Evolutionary conservation across 2,113 vertebrate genomes (phyloP), one percentile per base, ranked within the genome.

Genomic region (Nyctereutes procyonoides): DNA sequence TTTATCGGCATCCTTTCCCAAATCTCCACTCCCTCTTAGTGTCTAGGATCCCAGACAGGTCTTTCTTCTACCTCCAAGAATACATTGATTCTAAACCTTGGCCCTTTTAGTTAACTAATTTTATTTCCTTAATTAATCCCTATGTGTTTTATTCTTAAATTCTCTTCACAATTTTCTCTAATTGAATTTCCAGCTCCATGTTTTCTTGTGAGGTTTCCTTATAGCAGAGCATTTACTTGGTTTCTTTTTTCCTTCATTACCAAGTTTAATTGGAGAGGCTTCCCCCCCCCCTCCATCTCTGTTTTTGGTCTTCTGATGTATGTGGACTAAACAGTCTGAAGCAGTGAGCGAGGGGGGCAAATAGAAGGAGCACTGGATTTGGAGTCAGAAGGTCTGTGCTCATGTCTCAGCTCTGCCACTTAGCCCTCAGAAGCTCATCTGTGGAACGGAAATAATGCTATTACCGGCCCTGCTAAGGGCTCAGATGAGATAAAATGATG

Each of bases 121-220:
- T 96, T 53, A 86, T 84, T 83, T 93, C 26, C 22, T 87, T 90
- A 86, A 90, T 96, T 89, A 87, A 95, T 80, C n/a, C 13, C 26
- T 73, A n/a, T 60, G 10, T 56, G 22, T 80, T 90, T 94, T 83
- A 43, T 79, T 93, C 88, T 73, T 0, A 51, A 92, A 96, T 77
- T 87, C 55, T 92, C 38, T 32, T 67, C 51, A 81, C 28, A 74
- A 8, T 84, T 77, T 93, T 80, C 51, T 74, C 38, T n/a, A 30
- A 94, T 51, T 90, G 28, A 96, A 94, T 90, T 85, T 96, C 65
- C 20, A 86, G 82, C 32, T 88, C n/a, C 48, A 17, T 81, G 20
- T 94, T 94, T 95, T 12, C 60, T 74, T 73, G 63, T 56, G 79
- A 94, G 88, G 30, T 38, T 96, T 85, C 30, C 55, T 89, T 96